Conservation (phyloP, 2,888 invertebrate genomes). For the Lasiommata megera region DNA sequence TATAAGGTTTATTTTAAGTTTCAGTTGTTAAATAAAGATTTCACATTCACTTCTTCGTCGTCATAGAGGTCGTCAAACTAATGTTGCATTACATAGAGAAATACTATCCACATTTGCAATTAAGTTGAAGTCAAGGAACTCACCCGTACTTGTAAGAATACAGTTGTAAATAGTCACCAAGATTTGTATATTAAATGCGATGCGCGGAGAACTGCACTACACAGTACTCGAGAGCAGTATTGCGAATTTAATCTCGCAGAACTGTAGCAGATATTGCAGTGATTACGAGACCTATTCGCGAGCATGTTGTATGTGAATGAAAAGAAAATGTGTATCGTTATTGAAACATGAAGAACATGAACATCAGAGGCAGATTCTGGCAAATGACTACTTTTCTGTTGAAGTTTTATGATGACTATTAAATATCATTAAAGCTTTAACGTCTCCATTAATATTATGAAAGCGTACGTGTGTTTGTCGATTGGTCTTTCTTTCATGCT, state of each 20-base stretch:
- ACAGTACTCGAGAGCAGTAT: conserved; percentile 56
- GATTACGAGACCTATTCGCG: conserved; percentile 56
- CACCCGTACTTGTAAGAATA: too few relatives aligned
- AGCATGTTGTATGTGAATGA: conserved; percentile 32
- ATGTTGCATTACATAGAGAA: too few relatives aligned
- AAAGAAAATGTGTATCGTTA: conserved; percentile 30
- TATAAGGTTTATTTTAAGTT: too few relatives aligned
- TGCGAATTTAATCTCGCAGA: conserved; percentile 78
- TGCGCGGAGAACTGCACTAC: conserved; percentile 62
- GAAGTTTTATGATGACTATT: too few relatives aligned
- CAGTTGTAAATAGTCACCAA: conserved; percentile 1
- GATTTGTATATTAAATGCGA: conserved; percentile 27
- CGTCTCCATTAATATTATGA: too few relatives aligned
- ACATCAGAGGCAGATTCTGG: neutral
- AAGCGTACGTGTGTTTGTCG: too few relatives aligned
- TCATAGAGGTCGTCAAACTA: too few relatives aligned
- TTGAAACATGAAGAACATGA: neutral
- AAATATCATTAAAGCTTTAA: too few relatives aligned
- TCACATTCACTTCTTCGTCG: too few relatives aligned
- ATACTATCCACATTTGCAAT: neutral
- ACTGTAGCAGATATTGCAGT: conserved; percentile 74
- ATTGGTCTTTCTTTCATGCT: too few relatives aligned
- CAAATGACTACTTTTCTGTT: too few relatives aligned
- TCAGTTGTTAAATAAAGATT: too few relatives aligned
- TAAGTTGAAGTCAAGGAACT: neutral